Conservation (phyloP, 2,888 invertebrate genomes). For the Sicus ferrugineus region DNA sequence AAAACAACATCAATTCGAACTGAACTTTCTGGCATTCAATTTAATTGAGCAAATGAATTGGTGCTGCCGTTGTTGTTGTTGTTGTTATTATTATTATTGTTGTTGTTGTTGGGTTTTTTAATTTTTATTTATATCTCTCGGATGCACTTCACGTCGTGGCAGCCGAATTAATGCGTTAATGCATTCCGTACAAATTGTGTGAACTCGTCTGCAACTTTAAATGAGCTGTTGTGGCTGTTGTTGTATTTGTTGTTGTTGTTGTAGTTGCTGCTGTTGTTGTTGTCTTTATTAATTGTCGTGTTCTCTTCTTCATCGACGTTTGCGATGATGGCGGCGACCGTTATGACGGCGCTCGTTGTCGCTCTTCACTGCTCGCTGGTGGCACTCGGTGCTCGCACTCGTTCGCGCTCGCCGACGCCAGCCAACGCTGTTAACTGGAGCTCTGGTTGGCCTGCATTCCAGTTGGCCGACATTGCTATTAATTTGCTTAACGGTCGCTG, state of each 20-base stretch:
- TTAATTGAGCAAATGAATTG: background rate
- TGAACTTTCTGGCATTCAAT: background rate
- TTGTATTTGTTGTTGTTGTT: constrained; percentile 16
- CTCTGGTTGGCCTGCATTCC: too few species aligned
- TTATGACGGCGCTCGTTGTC: too few species aligned
- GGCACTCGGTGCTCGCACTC: too few species aligned
- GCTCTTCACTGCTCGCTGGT: too few species aligned
- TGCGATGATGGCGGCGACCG: too few species aligned
- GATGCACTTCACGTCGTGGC: too few species aligned
- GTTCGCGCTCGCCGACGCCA: too few species aligned
- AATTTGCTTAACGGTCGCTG: too few species aligned
- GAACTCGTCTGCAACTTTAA: background rate
- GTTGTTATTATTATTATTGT: constrained; percentile 32
- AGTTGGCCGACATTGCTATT: too few species aligned
- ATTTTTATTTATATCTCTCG: background rate
- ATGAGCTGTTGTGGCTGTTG: constrained; percentile 9
- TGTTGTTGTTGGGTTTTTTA: constrained; percentile 36
- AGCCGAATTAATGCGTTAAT: background rate
- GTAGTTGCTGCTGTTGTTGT: constrained; percentile 18
- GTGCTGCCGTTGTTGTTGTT: constrained; percentile 17
- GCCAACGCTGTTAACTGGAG: too few species aligned
- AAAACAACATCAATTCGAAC: background rate
- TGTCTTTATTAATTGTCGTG: background rate
- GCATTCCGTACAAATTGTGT: background rate
- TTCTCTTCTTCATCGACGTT: too few species aligned